A percentile compares a stretch with the other conserved stretches of the same genome.
Evolutionary conservation across 2,113 vertebrate genomes (phyloP).

Genomic region (Amia ocellicauda): DNA sequence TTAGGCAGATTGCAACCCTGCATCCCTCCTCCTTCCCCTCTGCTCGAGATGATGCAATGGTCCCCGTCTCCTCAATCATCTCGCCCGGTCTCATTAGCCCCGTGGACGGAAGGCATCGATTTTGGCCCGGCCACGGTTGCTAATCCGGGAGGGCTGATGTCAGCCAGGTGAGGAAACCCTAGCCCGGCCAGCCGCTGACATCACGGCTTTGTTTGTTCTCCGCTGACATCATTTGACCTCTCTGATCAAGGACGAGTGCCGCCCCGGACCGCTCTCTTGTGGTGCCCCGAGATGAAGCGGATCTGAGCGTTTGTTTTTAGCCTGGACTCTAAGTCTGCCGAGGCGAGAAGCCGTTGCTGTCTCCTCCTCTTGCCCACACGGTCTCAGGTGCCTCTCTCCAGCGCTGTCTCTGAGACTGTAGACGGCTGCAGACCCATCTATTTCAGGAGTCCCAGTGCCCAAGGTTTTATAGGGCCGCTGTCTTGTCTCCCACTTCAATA

Average conservation of each 20-base stretch:
- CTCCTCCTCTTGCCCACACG: no score
- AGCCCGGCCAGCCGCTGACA: conserved; percentile 30
- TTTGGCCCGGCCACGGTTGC: not conserved
- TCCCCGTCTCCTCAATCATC: not conserved
- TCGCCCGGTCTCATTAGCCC: not conserved
- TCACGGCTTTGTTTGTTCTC: conserved; percentile 26
- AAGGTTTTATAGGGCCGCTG: no score
- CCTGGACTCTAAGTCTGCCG: no score
- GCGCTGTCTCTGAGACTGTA: no score
- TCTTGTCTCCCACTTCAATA: no score
- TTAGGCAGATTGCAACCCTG: not conserved
- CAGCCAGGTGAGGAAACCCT: conserved; percentile 7
- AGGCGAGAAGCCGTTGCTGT: no score
- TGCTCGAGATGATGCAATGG: no score
- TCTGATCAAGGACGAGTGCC: conserved; percentile 8
- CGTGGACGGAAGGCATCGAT: not conserved
- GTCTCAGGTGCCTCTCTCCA: no score
- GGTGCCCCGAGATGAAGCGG: no score
- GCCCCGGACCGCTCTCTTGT: not conserved
- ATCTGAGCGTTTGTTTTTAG: no score
- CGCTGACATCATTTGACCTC: conserved; percentile 28
- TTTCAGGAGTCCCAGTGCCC: no score
- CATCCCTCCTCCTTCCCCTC: not conserved
- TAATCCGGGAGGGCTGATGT: not conserved
- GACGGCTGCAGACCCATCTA: no score